Conservation (phyloP, 1,140 invertebrate genomes). For the Varroa destructor region DNA sequence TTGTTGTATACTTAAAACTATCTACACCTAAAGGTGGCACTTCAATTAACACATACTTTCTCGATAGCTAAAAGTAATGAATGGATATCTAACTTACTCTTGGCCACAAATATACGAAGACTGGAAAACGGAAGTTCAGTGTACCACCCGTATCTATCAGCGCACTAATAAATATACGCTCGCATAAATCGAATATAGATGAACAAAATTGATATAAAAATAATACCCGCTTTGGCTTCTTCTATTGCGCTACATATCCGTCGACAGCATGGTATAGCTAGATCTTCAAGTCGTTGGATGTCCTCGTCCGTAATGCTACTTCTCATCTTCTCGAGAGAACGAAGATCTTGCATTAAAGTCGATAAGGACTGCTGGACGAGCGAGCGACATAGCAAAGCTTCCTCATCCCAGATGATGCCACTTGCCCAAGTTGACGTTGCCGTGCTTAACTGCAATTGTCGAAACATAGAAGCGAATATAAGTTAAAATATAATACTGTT, state of each 20-base stretch:
- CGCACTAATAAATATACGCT: too few species aligned
- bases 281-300: background rate
- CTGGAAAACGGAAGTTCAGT: background rate
- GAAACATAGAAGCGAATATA: background rate
- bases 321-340: constrained; percentile 1
- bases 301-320: constrained; percentile 3
- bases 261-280: background rate
- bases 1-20: too few species aligned
- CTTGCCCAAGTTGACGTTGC: background rate
- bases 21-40: too few species aligned
- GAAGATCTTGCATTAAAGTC: constrained; percentile 1
- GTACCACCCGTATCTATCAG: too few species aligned
- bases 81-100: background rate
- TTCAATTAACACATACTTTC: too few species aligned
- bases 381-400: background rate
- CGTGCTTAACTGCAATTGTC: background rate
- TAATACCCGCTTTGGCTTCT: background rate
- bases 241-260: background rate
- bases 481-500: background rate
- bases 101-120: background rate
- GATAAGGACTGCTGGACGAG: background rate
- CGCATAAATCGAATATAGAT: too few species aligned
- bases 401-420: too few species aligned
- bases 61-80: background rate
- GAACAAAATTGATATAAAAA: background rate